Evolutionary conservation across 2,888 invertebrate genomes (phyloP), one percentile per base, ranked within the genome.

Genomic region (Coenonympha arcania): DNA sequence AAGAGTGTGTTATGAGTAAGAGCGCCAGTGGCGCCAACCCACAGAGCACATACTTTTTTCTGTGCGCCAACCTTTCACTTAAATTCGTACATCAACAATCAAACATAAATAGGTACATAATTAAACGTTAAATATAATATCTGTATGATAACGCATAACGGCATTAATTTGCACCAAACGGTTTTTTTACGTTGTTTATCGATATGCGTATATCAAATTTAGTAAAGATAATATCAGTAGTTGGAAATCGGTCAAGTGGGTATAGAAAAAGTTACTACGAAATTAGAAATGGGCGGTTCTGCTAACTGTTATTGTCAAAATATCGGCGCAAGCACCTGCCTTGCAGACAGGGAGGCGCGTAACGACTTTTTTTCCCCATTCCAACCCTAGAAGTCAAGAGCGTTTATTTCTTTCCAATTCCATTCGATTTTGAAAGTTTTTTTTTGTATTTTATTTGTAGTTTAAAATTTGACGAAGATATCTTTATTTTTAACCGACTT

Each of bases 221-320:
- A 47, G 58, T 62, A 60, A 39, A 65, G 75, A 79, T 80, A 79
- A 67, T 70, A 75, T 78, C 72, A 54, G 63, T 65, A 65, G 66
- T 73, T 61, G 60, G 66, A 81, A 80, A 75, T 79, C 76, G 80
- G 80, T 79, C 82, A 81, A 76, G 72, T 72, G 68, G 70, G 62
- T 69, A 61, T 49, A 62, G 62, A 74, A 75, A 78, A 78, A 73
- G 63, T 54, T 56, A 66, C 70, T 71, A 70, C 74, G 73, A 76
- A 78, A 78, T 75, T 66, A 72, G 72, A 79, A 75, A 74, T 69
- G 74, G 80, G 80, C 71, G 80, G 78, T 79, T 82, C 80, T 79
- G 79, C 81, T 85, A 83, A 85, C 73, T 82, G 78, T 77, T 75
- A 71, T 79, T 83, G 84, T 86, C 85, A 84, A 85, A 85, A 86